A percentile compares a stretch with the other conserved stretches of the same genome.
Evolutionary conservation across 2,113 vertebrate species (phyloP).

Genomic region (Lontra canadensis): DNA sequence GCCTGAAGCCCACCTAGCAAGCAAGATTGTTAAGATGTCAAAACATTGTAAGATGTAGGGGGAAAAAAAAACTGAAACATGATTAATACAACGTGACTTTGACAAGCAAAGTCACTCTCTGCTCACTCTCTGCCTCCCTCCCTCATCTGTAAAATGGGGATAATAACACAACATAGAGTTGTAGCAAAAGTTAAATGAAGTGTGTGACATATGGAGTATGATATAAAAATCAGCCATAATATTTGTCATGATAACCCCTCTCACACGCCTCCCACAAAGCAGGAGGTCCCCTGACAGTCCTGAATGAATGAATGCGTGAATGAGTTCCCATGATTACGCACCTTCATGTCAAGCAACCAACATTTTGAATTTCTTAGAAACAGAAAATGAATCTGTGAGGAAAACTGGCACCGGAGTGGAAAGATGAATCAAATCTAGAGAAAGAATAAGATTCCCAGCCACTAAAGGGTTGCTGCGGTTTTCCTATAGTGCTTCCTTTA

Average conservation of each 20-base stretch:
- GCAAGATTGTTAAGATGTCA: background rate
- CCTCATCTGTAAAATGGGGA: background rate
- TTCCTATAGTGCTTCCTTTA: background rate
- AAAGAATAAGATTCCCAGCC: background rate
- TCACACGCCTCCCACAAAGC: background rate
- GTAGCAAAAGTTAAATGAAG: background rate
- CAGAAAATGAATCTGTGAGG: slow-evolving; percentile 10
- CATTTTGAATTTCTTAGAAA: slow-evolving; percentile 24
- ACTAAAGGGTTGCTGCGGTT: background rate
- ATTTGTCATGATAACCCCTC: background rate
- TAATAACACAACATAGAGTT: background rate
- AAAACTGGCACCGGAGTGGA: background rate
- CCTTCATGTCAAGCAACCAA: background rate
- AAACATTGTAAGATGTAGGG: background rate
- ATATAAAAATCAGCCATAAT: background rate
- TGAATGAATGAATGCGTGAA: background rate
- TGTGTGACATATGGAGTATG: too few relatives aligned
- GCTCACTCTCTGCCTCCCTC: background rate
- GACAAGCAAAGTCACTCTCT: too few relatives aligned
- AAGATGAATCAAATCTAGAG: background rate
- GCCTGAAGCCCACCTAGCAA: background rate
- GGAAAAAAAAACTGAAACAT: background rate
- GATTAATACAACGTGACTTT: background rate
- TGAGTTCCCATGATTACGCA: background rate
- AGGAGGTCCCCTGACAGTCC: background rate